phyloP scores from a whole-genome alignment of 1,140 invertebrate species.

The Homalodisca vitripennis region DNA sequence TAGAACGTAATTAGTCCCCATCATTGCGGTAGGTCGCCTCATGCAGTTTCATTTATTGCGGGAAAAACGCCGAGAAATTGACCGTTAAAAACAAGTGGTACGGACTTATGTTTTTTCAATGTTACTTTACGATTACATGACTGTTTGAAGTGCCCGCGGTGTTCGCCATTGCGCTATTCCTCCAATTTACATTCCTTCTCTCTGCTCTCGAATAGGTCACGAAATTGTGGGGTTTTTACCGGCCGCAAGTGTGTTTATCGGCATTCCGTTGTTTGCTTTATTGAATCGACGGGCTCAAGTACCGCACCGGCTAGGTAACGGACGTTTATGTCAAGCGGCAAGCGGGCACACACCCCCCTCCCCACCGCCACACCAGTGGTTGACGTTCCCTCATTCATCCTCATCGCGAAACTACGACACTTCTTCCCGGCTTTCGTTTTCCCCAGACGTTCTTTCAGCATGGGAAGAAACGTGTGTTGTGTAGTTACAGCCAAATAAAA shows the following conservation, averaged over 20 bases:
- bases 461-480: too few species aligned
- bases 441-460: too few species aligned
- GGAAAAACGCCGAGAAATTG: conserved; percentile 28
- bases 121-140: conserved; percentile 22
- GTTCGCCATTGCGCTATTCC: conserved; percentile 5
- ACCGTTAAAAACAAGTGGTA: conserved; percentile 29
- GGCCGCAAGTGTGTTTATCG: conserved; percentile 21
- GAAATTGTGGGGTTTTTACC: conserved; percentile 21
- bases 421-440: too few species aligned
- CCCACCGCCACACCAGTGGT: too few species aligned
- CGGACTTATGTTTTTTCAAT: conserved; percentile 31
- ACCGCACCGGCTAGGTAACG: too few species aligned
- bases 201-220: conserved; percentile 23
- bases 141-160: conserved; percentile 22
- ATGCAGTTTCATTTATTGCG: conserved; percentile 27
- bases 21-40: conserved; percentile 30
- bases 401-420: neutral
- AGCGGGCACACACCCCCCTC: too few species aligned
- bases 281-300: conserved; percentile 11
- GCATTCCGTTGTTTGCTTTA: conserved; percentile 17
- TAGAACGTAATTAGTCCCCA: conserved; percentile 22
- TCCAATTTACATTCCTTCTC: conserved; percentile 27
- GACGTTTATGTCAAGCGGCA: too few species aligned
- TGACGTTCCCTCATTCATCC: conserved; percentile 4
- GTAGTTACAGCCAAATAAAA: too few species aligned